These are phyloP conservation scores for Gambusia yucatana DNA, from an alignment of 2,797 vertebrate genomes.

Conservation along the genomic window DNA sequence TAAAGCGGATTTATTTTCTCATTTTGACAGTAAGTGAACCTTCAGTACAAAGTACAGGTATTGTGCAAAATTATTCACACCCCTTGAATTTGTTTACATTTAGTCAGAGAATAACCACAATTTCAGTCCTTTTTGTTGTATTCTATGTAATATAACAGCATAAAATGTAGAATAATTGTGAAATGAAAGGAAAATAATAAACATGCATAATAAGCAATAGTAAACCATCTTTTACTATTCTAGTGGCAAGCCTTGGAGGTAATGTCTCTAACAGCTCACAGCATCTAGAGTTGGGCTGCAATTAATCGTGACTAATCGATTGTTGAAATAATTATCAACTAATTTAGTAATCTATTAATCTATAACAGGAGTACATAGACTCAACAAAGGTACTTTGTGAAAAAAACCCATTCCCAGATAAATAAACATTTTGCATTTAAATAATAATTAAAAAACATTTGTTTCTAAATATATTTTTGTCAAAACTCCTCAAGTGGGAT, in stretches of 20 bases:
- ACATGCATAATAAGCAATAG: no score
- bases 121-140: neutral
- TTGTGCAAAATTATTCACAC: neutral
- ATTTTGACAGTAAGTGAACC: constrained; percentile 80
- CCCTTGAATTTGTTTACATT: neutral
- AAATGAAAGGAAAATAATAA: neutral
- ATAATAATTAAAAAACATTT: no score
- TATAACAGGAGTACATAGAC: no score
- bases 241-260: neutral
- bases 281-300: no score
- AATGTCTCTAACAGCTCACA: neutral
- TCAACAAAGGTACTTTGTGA: no score
- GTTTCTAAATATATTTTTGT: no score
- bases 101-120: neutral
- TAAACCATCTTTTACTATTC: neutral
- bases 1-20: constrained; percentile 79
- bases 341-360: no score
- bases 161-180: neutral
- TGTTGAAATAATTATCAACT: no score
- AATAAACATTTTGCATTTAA: no score
- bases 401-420: no score
- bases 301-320: no score
- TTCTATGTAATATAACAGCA: neutral
- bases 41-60: neutral
- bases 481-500: no score